Evolutionary conservation across 2,888 invertebrate genomes (phyloP).

Genomic region (Miltochrista miniata): DNA sequence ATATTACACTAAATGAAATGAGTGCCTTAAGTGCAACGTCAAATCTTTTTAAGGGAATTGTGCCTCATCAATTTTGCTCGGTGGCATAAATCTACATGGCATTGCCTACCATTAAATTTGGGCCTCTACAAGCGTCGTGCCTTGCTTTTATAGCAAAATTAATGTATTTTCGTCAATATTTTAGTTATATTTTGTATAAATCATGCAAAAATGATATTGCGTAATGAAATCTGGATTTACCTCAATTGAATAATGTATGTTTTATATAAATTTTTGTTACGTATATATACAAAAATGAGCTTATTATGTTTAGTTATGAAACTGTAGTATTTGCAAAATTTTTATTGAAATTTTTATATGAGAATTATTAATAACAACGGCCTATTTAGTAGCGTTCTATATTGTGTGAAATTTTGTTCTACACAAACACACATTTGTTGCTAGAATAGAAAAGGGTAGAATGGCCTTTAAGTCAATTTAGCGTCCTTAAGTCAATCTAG

Average conservation of each 20-base stretch:
- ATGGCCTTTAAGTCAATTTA: no score
- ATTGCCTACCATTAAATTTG: no score
- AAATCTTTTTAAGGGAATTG: no score
- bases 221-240: constrained; percentile 5
- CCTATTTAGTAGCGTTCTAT: background rate
- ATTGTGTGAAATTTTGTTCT: background rate
- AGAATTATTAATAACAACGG: constrained; percentile 11
- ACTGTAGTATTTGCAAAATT: constrained; percentile 21
- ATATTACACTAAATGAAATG: no score
- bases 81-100: no score
- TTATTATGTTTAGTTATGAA: constrained; percentile 33
- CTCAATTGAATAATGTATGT: constrained; percentile 5
- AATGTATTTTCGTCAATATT: background rate
- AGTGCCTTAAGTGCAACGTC: no score
- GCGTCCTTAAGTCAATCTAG: no score
- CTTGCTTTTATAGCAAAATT: constrained; percentile 1
- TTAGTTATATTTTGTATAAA: constrained; percentile 12
- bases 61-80: no score
- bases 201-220: constrained; percentile 3
- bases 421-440: no score
- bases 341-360: constrained; percentile 19
- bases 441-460: no score
- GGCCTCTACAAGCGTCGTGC: background rate
- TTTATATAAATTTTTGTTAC: constrained; percentile 7
- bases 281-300: constrained; percentile 24